Evolutionary conservation across 1,140 invertebrate genomes (phyloP).

Genomic region (Daktulosphaira vitifoliae): DNA sequence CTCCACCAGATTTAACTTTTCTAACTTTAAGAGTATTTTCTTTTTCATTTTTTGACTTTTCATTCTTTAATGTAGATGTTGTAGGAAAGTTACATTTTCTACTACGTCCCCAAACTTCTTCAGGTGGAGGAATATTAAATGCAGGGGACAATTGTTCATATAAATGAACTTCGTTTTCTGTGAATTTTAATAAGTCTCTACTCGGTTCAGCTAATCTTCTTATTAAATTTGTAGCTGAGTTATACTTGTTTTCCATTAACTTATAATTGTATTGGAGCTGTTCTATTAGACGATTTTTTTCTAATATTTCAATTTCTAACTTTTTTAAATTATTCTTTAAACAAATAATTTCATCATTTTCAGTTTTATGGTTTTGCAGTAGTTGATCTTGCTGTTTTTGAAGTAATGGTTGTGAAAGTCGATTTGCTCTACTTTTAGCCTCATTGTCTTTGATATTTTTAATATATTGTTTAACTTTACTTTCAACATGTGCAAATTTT

Average conservation of each 20-base stretch:
- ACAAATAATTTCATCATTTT: slow-evolving; percentile 9
- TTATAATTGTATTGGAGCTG: slow-evolving; percentile 30
- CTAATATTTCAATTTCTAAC: slow-evolving; percentile 23
- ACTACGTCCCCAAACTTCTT: slow-evolving; percentile 27
- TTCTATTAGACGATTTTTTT: slow-evolving; percentile 28
- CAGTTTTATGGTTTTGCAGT: slow-evolving; percentile 15
- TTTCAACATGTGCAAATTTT: slow-evolving; percentile 34
- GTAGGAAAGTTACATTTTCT: slow-evolving; percentile 2
- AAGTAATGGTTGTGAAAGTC: slow-evolving; percentile 3
- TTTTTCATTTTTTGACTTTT: slow-evolving; percentile 3
- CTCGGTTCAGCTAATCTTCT: slow-evolving; percentile 21
- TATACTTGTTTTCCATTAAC: slow-evolving; percentile 28
- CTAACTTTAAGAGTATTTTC: slow-evolving; percentile 20
- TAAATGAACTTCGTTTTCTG: slow-evolving; percentile 13
- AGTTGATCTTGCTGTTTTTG: slow-evolving; percentile 16
- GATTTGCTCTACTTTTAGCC: slow-evolving; percentile 28
- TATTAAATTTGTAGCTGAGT: slow-evolving; percentile 25
- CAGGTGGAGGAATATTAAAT: slow-evolving; percentile 17
- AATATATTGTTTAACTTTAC: slow-evolving; percentile 34
- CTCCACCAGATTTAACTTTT: slow-evolving; percentile 27
- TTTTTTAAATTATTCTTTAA: slow-evolving; percentile 27
- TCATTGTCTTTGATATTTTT: slow-evolving; percentile 35
- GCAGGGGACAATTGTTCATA: slow-evolving; percentile 14
- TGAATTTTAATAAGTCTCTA: slow-evolving; percentile 25
- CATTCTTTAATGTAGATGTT: slow-evolving; percentile 7